A percentile compares a stretch with the other conserved stretches of the same genome.
Evolutionary conservation across 2,888 invertebrate genomes (phyloP).

Genomic region (Meta bourneti): DNA sequence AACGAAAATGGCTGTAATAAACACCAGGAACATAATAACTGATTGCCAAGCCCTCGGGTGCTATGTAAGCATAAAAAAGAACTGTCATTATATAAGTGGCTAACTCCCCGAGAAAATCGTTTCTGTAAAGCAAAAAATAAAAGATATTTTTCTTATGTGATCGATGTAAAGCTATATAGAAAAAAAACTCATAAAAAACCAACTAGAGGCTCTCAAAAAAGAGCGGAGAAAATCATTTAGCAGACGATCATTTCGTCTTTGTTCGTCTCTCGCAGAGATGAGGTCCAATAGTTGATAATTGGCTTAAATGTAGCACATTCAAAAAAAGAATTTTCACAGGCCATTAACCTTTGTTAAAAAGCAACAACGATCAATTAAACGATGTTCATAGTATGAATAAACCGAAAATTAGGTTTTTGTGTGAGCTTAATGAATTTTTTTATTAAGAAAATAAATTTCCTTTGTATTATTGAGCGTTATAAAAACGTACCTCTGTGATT

Average conservation of each 20-base stretch:
- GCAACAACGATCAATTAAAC: conserved; percentile 66
- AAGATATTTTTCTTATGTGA: not conserved
- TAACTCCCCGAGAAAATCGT: not conserved
- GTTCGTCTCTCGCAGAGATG: conserved; percentile 29
- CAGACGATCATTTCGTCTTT: conserved; percentile 39
- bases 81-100: not conserved
- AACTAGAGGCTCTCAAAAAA: not conserved
- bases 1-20: not conserved
- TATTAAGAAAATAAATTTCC: not conserved
- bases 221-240: conserved; percentile 30
- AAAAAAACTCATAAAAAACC: conserved; percentile 3
- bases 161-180: not conserved
- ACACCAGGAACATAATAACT: not conserved
- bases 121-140: not conserved
- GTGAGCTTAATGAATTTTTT: not conserved
- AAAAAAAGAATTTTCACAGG: conserved; percentile 48
- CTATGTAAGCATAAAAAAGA: not conserved
- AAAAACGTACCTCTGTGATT: not conserved
- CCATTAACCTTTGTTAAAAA: conserved; percentile 61
- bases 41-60: not conserved
- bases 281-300: conserved; percentile 67
- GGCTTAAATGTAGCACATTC: conserved; percentile 11
- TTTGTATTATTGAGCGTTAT: not conserved
- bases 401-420: not conserved
- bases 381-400: conserved; percentile 23